Evolutionary conservation across 1,140 invertebrate genomes (phyloP), one percentile per base, ranked within the genome.

Genomic region (Trypoxylus dichotomus): DNA sequence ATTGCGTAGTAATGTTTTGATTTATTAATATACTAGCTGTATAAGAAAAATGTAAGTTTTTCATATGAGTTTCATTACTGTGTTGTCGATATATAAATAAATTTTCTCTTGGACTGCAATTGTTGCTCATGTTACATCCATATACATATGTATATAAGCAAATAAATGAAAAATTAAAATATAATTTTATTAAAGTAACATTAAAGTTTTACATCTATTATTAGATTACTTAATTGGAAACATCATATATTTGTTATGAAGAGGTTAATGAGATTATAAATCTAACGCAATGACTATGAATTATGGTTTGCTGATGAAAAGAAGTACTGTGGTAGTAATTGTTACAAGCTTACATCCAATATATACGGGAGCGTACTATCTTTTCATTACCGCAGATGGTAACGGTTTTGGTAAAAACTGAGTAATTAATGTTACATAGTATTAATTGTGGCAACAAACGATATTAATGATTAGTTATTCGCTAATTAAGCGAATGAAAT

Each of bases 401-500:
- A 68, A 68, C 60, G 60, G 60, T 68, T 27, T 1, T 24, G 60
- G 27, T 68, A 68, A 68, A 68, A 68, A 68, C 11, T 68, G 21
- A 68, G 27, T 68, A 68, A 68, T 68, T 68, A 68, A 68, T 68
- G 60, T 68, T 68, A 68, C 60, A 24, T 68, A 29, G 0, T 27
- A 68, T 68, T 68, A 68, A 68, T 10, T 68, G 24, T 27, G 60
- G 60, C 27, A 68, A 68, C 60, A 68, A 68, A 68, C 5, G 60
- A 68, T 68, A 68, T 68, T 68, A 68, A 68, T 68, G 24, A 68
- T 68, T 68, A 24, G 11, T 68, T 68, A 19, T 68, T 68, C 27
- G 60, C 60, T 68, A 68, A 68, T 68, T 68, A 68, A 68, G 24
- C 60, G 60, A 68, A 29, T 29, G 27, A 27, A 68, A 68, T 68